phyloP scores from a whole-genome alignment of 2,797 vertebrate species.

The Spondyliosoma cantharus region DNA sequence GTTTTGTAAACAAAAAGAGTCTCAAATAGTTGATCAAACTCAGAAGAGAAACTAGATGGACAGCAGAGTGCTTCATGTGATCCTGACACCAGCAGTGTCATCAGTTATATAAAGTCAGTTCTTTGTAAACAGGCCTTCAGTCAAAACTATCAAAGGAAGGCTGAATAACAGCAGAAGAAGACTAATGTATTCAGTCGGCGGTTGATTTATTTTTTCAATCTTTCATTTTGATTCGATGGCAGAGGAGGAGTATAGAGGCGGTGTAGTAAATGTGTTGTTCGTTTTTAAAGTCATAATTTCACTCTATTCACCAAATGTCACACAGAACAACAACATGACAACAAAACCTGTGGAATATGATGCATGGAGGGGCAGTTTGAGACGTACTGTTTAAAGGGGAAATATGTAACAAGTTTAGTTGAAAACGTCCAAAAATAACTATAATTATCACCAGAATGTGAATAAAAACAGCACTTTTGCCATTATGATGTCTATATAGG shows the following conservation, averaged over 20 bases:
- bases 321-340: background rate
- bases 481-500: too few relatives aligned
- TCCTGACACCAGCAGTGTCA: background rate
- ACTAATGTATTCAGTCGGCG: too few relatives aligned
- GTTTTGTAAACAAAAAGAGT: conserved; percentile 12
- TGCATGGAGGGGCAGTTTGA: background rate
- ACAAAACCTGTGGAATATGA: background rate
- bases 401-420: too few relatives aligned
- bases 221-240: background rate
- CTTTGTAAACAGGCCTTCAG: background rate
- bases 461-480: too few relatives aligned
- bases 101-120: background rate
- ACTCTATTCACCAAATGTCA: background rate
- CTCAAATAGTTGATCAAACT: background rate
- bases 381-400: too few relatives aligned
- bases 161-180: too few relatives aligned
- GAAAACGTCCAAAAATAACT: too few relatives aligned
- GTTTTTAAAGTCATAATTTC: background rate
- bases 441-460: too few relatives aligned
- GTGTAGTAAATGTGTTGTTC: background rate
- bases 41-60: background rate
- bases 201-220: background rate
- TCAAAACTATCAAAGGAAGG: background rate
- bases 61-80: background rate
- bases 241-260: too few relatives aligned